phyloP scores from a whole-genome alignment of 2,888 invertebrate species.

The Timema podura region DNA sequence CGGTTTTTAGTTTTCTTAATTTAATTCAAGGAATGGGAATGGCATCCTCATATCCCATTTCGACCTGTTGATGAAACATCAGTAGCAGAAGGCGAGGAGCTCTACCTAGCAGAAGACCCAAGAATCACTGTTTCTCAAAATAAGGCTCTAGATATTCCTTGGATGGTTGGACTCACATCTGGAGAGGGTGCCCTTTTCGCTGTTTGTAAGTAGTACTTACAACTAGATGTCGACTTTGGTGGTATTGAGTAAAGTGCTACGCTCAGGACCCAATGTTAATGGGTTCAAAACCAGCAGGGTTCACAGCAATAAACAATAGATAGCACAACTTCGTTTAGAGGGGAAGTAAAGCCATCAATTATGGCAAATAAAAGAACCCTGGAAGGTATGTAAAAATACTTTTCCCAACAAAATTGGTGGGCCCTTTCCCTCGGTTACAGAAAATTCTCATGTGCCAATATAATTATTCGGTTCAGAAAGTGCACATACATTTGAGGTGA shows the following conservation, averaged over 20 bases:
- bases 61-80: constrained; percentile 68
- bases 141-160: constrained; percentile 52
- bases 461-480: no score
- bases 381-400: no score
- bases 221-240: background rate
- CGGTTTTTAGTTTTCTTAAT: background rate
- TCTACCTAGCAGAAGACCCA: constrained; percentile 38
- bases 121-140: constrained; percentile 21
- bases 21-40: constrained; percentile 1
- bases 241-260: background rate
- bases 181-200: constrained; percentile 68
- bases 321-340: no score
- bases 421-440: no score
- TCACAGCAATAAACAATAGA: no score
- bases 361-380: no score
- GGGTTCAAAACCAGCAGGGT: no score
- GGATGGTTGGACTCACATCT: constrained; percentile 68
- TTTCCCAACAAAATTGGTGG: no score
- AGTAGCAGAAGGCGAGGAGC: constrained; percentile 50
- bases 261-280: no score
- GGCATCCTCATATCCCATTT: constrained; percentile 67
- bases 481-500: no score
- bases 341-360: no score
- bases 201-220: constrained; percentile 47
- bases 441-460: no score